Conservation (phyloP, 2,888 invertebrate genomes). For the Liopterus haemorrhoidalis region DNA sequence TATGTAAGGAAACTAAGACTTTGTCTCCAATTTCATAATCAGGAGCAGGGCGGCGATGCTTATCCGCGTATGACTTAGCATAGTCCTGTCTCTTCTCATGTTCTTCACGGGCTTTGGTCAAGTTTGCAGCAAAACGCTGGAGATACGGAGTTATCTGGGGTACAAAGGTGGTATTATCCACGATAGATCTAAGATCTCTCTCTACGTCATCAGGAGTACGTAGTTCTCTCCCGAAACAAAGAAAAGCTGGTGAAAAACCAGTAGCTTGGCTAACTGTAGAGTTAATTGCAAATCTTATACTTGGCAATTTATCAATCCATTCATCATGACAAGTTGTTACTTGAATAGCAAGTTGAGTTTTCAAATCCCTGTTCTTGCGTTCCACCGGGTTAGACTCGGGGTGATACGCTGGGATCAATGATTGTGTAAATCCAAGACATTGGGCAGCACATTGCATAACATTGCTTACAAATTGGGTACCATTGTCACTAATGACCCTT, state of each 20-base stretch:
- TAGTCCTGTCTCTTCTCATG: neutral
- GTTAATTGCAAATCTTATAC: slow-evolving; percentile 33
- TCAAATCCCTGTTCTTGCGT: slow-evolving; percentile 34
- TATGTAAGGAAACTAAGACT: too few species aligned
- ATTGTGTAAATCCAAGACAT: slow-evolving; percentile 28
- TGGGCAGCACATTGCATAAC: slow-evolving; percentile 37
- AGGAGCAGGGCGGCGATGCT: neutral
- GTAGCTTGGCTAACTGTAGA: slow-evolving; percentile 26
- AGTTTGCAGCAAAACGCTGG: too few species aligned
- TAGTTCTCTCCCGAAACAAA: slow-evolving; percentile 34
- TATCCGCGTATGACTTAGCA: neutral
- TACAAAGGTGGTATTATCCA: slow-evolving; percentile 30
- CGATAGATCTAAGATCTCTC: slow-evolving; percentile 25
- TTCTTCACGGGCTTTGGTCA: neutral
- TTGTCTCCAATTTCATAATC: neutral
- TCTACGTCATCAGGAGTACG: slow-evolving; percentile 23
- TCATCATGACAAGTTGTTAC: slow-evolving; percentile 28
- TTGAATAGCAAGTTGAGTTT: slow-evolving; percentile 31
- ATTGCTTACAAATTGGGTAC: slow-evolving; percentile 36
- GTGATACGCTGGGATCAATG: slow-evolving; percentile 36
- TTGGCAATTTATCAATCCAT: slow-evolving; percentile 31
- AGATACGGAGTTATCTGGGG: slow-evolving; percentile 31
- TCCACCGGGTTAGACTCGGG: slow-evolving; percentile 38
- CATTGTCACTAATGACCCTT: slow-evolving; percentile 39
- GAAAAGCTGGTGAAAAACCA: slow-evolving; percentile 30